phyloP scores from a whole-genome alignment of 2,888 invertebrate genomes.

The Eutolmus rufibarbis region DNA sequence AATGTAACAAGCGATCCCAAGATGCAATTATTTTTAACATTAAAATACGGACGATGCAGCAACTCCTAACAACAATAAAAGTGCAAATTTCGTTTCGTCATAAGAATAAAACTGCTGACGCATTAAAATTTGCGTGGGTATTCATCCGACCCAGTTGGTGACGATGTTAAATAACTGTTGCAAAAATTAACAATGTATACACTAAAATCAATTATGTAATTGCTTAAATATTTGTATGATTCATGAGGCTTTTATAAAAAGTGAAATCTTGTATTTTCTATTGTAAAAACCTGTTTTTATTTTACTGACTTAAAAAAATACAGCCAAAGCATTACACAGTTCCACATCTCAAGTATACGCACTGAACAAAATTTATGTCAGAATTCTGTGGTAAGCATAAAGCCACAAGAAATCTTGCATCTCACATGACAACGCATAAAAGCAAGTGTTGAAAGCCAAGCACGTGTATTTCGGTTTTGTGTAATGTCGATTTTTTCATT shows the following conservation, averaged over 20 bases:
- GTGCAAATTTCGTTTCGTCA: not conserved
- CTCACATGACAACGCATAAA: not conserved
- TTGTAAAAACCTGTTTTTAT: not conserved
- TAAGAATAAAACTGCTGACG: not conserved
- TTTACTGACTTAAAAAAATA: not conserved
- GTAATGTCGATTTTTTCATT: not conserved
- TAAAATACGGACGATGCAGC: not conserved
- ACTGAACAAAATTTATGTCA: not conserved
- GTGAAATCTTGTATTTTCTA: not conserved
- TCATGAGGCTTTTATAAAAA: not conserved
- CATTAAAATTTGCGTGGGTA: not conserved
- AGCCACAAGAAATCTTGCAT: not conserved
- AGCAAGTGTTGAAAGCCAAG: not conserved
- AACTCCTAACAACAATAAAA: not conserved
- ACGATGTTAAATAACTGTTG: not conserved
- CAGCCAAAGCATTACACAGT: not conserved
- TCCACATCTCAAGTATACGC: not conserved
- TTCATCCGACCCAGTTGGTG: not conserved
- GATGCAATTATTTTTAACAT: not conserved
- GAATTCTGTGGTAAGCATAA: not conserved
- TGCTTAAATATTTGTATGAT: not conserved
- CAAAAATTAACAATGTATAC: not conserved
- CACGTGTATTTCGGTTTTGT: not conserved
- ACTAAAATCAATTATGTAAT: not conserved
- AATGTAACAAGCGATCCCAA: not conserved